phyloP scores from a whole-genome alignment of 2,888 invertebrate genomes.

The Cremastobaeus sp. region DNA sequence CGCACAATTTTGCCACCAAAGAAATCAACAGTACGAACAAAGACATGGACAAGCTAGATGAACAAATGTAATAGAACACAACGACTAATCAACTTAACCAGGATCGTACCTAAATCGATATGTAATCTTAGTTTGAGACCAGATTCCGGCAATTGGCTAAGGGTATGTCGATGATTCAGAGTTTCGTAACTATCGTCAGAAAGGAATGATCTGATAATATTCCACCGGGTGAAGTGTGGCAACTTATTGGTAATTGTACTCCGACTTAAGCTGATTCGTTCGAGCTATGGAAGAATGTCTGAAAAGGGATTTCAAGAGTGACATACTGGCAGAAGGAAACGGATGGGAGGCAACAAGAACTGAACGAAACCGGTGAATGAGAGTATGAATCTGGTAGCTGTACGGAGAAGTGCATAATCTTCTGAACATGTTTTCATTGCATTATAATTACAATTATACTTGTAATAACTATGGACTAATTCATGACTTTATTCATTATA shows the following conservation, averaged over 20 bases:
- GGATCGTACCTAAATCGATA: slow-evolving; percentile 34
- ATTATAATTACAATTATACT: slow-evolving; percentile 77
- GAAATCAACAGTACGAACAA: background rate
- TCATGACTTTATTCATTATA: slow-evolving; percentile 74
- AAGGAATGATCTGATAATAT: too few relatives aligned
- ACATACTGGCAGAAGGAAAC: too few relatives aligned
- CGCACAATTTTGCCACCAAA: slow-evolving; percentile 1
- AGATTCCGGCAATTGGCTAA: too few relatives aligned
- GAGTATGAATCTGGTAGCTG: slow-evolving; percentile 42
- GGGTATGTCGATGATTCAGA: too few relatives aligned
- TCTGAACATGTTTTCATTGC: slow-evolving; percentile 78
- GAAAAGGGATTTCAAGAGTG: slow-evolving; percentile 5
- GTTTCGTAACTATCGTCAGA: too few relatives aligned
- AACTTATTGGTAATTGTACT: too few relatives aligned
- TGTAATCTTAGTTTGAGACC: slow-evolving; percentile 43
- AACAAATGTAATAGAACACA: too few relatives aligned
- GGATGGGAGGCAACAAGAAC: too few relatives aligned
- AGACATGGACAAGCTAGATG: background rate
- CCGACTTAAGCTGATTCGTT: too few relatives aligned
- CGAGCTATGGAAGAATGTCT: too few relatives aligned
- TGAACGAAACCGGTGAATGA: too few relatives aligned
- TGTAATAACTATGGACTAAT: slow-evolving; percentile 77
- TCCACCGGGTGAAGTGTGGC: too few relatives aligned
- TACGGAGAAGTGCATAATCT: slow-evolving; percentile 74
- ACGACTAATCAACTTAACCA: slow-evolving; percentile 59